Base-by-base conservation (phyloP, 1,140 invertebrate species). In the Procambarus virginalis region DNA sequence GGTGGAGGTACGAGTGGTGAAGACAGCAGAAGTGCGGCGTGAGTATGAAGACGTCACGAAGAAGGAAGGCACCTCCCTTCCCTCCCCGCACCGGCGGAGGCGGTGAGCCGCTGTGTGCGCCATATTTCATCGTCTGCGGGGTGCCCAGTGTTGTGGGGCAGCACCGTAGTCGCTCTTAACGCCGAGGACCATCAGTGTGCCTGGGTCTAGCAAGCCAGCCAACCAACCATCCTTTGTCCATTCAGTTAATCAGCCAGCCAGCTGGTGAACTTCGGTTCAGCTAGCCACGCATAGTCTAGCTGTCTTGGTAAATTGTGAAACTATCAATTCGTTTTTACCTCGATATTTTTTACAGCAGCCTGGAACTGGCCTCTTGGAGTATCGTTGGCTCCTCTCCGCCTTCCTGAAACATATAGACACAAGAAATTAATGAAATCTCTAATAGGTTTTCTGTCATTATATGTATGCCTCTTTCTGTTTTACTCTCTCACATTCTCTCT, bases 91-190 rank as follows among this genome's bases (percentile, higher is more conserved):
- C 34, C 76, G 81, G 73, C n/a, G 80, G 76, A 79, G 88, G 49
- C 73, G 58, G 78, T 46, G 81, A 64, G 82, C 51, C 70, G 34
- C 78, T 48, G 58, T 87, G 78, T 87, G 86, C 51, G 51, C 78
- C 49, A 89, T 89, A 84, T 84, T 68, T 89, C 88, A 89, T 64
- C 88, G 76, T 84, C 88, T 64, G 55, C 81, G 86, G 88, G 88
- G 81, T 89, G 87, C 81, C 87, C 73, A 78, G 64, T 83, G 49
- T 89, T 70, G 83, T 48, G 87, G 34, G 22, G 22, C 80, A 80
- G 60, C 48, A 34, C 78, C 60, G 46, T 76, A 34, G 34, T 45
- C 75, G 75, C 60, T 81, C 51, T 81, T 81, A 81, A 81, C 60
- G 49, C 79, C 51, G 79, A 51, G 60, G 60, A 73, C 82, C 68